Evolutionary conservation across 1,140 invertebrate genomes (phyloP).

Genomic region (Monomorium pharaonis): DNA sequence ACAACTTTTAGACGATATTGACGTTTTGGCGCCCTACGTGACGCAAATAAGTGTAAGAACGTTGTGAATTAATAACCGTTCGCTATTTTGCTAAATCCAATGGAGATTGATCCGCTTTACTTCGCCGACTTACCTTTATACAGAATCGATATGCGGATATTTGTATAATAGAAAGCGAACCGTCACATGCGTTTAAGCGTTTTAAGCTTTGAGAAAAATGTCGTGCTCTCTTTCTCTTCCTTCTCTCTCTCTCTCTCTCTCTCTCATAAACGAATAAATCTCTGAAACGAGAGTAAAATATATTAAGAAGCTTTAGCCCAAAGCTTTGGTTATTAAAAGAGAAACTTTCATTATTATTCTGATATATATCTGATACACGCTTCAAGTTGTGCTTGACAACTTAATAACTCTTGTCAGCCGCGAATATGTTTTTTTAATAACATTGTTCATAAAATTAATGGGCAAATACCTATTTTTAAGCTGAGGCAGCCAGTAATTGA

Average conservation of each 20-base stretch:
- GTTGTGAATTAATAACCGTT: constrained; percentile 39
- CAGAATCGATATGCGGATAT: not conserved
- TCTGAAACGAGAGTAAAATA: not conserved
- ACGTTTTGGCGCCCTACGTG: not conserved
- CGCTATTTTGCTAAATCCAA: constrained; percentile 32
- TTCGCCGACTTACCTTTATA: not conserved
- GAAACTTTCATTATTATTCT: not conserved
- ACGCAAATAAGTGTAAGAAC: not conserved
- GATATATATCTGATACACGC: not conserved
- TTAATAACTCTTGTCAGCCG: constrained; percentile 1
- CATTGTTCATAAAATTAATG: not conserved
- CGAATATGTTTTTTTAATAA: not conserved
- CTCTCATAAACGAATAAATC: not conserved
- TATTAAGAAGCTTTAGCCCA: not conserved
- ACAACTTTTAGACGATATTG: not conserved
- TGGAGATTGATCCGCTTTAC: constrained; percentile 15
- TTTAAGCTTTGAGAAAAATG: not conserved
- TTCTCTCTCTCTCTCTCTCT: too few relatives aligned
- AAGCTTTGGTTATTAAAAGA: not conserved
- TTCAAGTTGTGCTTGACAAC: not conserved
- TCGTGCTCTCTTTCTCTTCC: not conserved
- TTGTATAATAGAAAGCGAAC: not conserved
- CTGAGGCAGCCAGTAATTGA: not conserved
- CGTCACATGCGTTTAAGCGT: not conserved
- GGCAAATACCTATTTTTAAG: not conserved